Percentiles rank a stretch among this genome's conserved stretches.
Evolutionary conservation across 2,888 invertebrate species (phyloP).

Genomic region (Heliconius ethilla): DNA sequence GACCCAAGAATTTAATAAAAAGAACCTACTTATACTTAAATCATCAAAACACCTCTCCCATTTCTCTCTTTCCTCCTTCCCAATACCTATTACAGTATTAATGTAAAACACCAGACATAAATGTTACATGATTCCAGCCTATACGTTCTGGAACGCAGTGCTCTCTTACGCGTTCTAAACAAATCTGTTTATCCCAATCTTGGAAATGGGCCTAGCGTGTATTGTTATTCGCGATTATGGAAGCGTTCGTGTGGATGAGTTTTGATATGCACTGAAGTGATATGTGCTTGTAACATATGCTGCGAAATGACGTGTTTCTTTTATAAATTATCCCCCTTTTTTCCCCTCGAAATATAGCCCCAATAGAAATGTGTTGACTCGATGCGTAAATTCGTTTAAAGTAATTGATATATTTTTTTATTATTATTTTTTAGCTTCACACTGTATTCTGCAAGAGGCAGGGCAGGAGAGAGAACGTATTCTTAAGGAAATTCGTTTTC

Average conservation of each 20-base stretch:
- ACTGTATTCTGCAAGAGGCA: no score
- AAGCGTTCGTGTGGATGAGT: conserved; percentile 37
- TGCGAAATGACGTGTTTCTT: conserved; percentile 14
- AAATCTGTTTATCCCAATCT: conserved; percentile 53
- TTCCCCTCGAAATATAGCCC: background rate
- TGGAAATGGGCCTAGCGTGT: conserved; percentile 36
- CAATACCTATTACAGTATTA: conserved; percentile 5
- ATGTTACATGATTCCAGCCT: background rate
- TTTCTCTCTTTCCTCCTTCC: background rate
- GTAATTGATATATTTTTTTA: background rate
- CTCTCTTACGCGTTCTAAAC: conserved; percentile 28
- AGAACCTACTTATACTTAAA: background rate
- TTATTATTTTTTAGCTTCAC: no score
- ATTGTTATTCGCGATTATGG: conserved; percentile 37
- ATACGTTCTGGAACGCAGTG: conserved; percentile 8
- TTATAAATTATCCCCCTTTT: conserved; percentile 8
- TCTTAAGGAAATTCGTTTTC: no score
- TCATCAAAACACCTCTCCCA: background rate
- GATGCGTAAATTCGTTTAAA: background rate
- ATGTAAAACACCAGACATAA: conserved; percentile 6
- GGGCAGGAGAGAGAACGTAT: no score
- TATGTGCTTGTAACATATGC: conserved; percentile 26
- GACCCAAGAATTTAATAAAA: background rate
- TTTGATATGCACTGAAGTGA: conserved; percentile 37
- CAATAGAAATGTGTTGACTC: background rate